These are phyloP conservation scores for Heliconius eleuchia DNA, from an alignment of 1,140 invertebrate genomes.

Conservation along the genomic window DNA sequence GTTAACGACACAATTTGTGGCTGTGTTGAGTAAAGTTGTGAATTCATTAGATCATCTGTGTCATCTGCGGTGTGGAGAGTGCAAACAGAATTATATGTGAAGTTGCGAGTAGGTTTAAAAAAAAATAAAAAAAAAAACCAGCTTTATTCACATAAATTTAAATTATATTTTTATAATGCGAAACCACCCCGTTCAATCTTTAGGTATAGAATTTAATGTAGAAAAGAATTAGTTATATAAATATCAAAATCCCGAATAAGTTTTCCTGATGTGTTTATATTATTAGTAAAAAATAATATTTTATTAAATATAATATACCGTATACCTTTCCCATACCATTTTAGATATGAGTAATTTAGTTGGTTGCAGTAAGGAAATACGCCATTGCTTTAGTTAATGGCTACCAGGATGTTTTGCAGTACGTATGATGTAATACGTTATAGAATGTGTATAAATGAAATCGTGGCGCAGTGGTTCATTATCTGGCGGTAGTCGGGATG, in stretches of 20 bases:
- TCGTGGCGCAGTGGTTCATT: not conserved
- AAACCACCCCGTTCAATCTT: not conserved
- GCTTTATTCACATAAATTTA: not conserved
- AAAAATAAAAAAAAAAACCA: too few relatives aligned
- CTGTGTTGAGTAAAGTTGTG: slow-evolving; percentile 30
- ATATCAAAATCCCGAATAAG: too few relatives aligned
- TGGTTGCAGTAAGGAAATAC: slow-evolving; percentile 8
- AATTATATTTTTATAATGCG: not conserved
- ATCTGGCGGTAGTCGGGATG: too few relatives aligned
- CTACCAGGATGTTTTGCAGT: slow-evolving; percentile 18
- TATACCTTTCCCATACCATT: not conserved
- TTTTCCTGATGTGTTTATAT: too few relatives aligned
- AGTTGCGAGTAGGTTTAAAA: not conserved
- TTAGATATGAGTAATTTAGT: not conserved
- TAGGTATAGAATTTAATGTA: not conserved
- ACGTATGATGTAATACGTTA: not conserved
- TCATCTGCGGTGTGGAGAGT: not conserved
- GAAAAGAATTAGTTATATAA: not conserved
- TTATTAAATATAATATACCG: not conserved
- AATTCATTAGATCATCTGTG: slow-evolving; percentile 42
- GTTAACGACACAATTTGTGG: slow-evolving; percentile 23
- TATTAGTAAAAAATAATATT: not conserved
- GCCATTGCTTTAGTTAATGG: slow-evolving; percentile 34
- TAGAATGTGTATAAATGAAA: not conserved
- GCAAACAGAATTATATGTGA: not conserved